Conservation (phyloP, 2,888 invertebrate species). For the Dysmachus trigonus region DNA sequence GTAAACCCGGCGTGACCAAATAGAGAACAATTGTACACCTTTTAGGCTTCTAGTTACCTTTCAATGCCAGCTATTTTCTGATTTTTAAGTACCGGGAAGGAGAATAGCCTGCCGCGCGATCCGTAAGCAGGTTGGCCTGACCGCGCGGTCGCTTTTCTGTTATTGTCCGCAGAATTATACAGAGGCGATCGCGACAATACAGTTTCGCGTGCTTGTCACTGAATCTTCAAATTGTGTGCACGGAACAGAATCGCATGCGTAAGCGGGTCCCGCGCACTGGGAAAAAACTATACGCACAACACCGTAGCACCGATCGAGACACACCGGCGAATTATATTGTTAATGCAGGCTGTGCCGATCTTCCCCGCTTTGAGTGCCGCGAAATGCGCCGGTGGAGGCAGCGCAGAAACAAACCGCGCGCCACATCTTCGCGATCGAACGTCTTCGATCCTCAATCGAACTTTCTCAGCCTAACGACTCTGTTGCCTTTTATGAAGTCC, state of each 20-base stretch:
- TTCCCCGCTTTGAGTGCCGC: constrained; percentile 40
- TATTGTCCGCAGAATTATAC: neutral
- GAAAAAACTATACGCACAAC: constrained; percentile 14
- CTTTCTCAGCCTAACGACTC: constrained; percentile 28
- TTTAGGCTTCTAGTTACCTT: constrained; percentile 42
- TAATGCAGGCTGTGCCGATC: constrained; percentile 17
- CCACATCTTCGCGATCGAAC: neutral
- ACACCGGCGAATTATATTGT: constrained; percentile 19
- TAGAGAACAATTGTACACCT: constrained; percentile 51
- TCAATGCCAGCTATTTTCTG: constrained; percentile 41
- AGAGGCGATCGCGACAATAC: neutral
- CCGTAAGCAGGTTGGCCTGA: neutral
- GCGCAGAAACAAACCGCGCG: neutral
- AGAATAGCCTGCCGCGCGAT: neutral
- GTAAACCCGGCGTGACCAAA: constrained; percentile 51
- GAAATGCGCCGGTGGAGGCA: constrained; percentile 5
- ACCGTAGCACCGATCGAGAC: neutral
- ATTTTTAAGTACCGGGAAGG: constrained; percentile 29
- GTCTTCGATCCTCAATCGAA: neutral
- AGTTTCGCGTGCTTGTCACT: constrained; percentile 25
- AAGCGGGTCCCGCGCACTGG: neutral
- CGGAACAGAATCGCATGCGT: constrained; percentile 24
- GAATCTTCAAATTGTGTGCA: constrained; percentile 21
- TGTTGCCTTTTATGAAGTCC: constrained; percentile 27
- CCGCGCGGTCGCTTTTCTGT: neutral